Conservation (phyloP, 1,140 invertebrate genomes). For the Hyphantria cunea region DNA sequence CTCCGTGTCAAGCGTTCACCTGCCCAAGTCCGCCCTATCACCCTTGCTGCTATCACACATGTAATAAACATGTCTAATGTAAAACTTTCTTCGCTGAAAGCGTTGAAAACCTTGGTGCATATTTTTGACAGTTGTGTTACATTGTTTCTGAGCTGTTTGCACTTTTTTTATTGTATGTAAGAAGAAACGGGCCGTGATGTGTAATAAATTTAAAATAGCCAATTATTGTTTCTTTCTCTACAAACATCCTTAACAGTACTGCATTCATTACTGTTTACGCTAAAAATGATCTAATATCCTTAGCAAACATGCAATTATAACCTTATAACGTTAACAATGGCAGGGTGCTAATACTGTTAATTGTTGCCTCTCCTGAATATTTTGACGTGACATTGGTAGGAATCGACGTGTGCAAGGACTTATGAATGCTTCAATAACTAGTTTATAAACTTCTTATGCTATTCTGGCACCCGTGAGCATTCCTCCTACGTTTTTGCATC, state of each 20-base stretch:
- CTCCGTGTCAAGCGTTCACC: slow-evolving; percentile 68
- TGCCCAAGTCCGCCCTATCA: slow-evolving; percentile 72
- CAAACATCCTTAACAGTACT: no score
- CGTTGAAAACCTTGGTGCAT: no score
- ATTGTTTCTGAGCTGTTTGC: no score
- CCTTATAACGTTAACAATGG: slow-evolving; percentile 8
- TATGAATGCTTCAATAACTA: slow-evolving; percentile 15
- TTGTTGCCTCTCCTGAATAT: slow-evolving; percentile 11
- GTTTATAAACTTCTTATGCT: slow-evolving; percentile 29
- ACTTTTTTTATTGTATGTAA: no score
- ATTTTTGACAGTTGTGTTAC: no score
- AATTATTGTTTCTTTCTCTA: no score
- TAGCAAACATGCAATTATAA: slow-evolving; percentile 11
- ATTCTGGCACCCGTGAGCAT: slow-evolving; percentile 45
- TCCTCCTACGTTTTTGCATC: slow-evolving; percentile 47
- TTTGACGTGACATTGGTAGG: slow-evolving; percentile 27
- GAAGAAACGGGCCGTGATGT: no score
- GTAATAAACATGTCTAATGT: slow-evolving; percentile 36
- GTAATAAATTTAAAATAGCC: no score
- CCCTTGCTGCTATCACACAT: slow-evolving; percentile 55
- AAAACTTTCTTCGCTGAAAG: no score
- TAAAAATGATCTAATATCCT: slow-evolving; percentile 5
- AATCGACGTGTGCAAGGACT: slow-evolving; percentile 11
- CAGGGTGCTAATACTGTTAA: slow-evolving; percentile 7
- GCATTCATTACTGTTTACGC: not conserved